Percentiles rank a stretch among this genome's conserved stretches.
Conservation (phyloP, 2,888 invertebrate species). For the Eucriotettix oculatus region DNA sequence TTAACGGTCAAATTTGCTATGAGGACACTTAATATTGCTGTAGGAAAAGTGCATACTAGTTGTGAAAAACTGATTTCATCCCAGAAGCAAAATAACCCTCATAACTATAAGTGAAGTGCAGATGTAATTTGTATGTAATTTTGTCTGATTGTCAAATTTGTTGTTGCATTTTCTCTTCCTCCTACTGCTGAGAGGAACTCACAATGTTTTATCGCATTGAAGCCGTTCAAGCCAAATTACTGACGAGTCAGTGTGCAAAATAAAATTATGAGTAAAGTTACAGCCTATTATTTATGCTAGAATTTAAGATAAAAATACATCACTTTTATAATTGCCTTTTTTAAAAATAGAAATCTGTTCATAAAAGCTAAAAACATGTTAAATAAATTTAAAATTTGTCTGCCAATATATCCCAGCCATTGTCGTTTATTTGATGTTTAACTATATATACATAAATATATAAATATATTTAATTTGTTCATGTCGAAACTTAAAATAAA, state of each 20-base stretch:
- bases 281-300: conserved; percentile 8
- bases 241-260: conserved; percentile 8
- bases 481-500: conserved; percentile 5
- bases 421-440: not conserved
- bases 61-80: not conserved
- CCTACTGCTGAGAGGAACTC: conserved; percentile 4
- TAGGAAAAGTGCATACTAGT: conserved; percentile 1
- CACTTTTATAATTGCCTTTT: not conserved
- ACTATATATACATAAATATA: not conserved
- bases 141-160: conserved; percentile 13
- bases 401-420: not conserved
- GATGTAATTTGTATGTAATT: conserved; percentile 13
- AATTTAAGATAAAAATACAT: not conserved
- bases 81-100: not conserved
- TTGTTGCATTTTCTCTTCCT: conserved; percentile 9
- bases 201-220: conserved; percentile 8
- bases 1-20: not conserved
- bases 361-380: conserved; percentile 2
- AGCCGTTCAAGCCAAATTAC: conserved; percentile 6
- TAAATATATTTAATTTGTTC: conserved; percentile 5
- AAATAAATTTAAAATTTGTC: not conserved
- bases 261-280: conserved; percentile 5
- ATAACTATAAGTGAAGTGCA: conserved; percentile 8
- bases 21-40: conserved; percentile 1
- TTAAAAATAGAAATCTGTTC: not conserved